Evolutionary conservation across 2,797 vertebrate species (phyloP).

Genomic region (Tokudaia muenninki): DNA sequence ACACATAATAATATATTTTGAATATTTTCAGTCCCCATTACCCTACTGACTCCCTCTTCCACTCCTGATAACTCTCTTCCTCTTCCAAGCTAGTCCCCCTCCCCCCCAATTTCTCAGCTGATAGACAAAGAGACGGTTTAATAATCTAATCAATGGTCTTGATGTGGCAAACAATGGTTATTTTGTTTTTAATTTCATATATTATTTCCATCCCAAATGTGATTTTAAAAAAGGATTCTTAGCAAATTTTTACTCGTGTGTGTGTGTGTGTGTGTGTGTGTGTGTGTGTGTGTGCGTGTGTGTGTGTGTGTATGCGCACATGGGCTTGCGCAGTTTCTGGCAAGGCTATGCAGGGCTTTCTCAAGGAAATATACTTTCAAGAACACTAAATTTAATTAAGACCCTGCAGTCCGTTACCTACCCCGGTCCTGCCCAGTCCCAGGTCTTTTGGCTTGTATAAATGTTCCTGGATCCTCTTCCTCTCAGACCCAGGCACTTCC

Average conservation of each 20-base stretch:
- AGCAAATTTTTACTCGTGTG: neutral
- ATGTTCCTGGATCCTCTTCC: conserved; percentile 68
- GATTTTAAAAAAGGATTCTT: neutral
- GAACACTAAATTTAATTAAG: conserved; percentile 64
- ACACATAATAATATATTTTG: neutral
- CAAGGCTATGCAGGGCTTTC: neutral
- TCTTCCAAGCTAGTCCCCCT: neutral
- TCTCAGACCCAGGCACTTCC: conserved; percentile 76
- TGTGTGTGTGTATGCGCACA: neutral
- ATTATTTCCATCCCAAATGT: neutral
- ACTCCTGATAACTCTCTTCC: neutral
- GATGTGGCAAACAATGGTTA: accelerated
- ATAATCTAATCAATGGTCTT: neutral
- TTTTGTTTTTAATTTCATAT: neutral
- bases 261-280: neutral
- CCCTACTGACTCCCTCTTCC: no score
- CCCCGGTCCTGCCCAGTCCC: neutral
- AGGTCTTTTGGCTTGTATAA: conserved; percentile 54
- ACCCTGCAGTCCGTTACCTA: neutral
- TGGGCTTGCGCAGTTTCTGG: neutral
- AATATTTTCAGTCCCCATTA: neutral
- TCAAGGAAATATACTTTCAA: conserved; percentile 30
- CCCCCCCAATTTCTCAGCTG: neutral
- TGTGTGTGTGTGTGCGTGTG: neutral
- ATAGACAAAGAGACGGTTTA: neutral